These are phyloP conservation scores for Papilio elwesi DNA, from an alignment of 2,888 invertebrate genomes.

Conservation along the genomic window DNA sequence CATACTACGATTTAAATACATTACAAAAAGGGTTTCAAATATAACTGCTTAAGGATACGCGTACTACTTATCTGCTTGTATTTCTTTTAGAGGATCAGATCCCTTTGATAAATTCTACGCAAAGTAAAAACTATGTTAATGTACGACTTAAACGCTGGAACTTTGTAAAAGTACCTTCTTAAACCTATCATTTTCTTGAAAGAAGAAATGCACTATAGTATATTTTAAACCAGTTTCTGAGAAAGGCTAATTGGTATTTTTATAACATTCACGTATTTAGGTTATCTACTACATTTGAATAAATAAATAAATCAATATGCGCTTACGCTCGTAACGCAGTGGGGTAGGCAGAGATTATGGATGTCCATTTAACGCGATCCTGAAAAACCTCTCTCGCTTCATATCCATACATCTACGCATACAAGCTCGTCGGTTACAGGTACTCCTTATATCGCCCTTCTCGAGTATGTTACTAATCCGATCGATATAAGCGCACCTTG, in stretches of 20 bases:
- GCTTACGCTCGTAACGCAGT: too few species aligned
- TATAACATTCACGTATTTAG: not conserved
- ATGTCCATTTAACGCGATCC: too few species aligned
- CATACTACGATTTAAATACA: too few species aligned
- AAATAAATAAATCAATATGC: not conserved
- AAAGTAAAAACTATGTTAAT: slow-evolving; percentile 60
- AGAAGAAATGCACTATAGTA: not conserved
- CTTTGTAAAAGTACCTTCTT: slow-evolving; percentile 20
- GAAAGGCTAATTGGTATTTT: not conserved
- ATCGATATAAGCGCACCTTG: too few species aligned
- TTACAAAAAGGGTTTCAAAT: too few species aligned
- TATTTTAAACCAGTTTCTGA: not conserved
- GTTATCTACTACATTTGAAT: not conserved
- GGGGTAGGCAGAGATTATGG: too few species aligned
- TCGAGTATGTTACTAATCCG: too few species aligned
- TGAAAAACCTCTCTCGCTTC: too few species aligned
- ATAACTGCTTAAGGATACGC: too few species aligned
- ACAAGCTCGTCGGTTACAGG: too few species aligned
- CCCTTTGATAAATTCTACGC: slow-evolving; percentile 28
- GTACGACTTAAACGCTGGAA: slow-evolving; percentile 39
- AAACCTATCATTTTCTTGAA: slow-evolving; percentile 12
- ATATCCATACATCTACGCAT: too few species aligned
- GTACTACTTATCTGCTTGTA: not conserved
- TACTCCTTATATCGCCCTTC: too few species aligned
- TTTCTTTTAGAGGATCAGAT: slow-evolving; percentile 6